Percentiles rank a stretch among this genome's conserved stretches.
Conservation (phyloP, 2,797 vertebrate genomes). For the Cryptoblepharus egeriae region DNA sequence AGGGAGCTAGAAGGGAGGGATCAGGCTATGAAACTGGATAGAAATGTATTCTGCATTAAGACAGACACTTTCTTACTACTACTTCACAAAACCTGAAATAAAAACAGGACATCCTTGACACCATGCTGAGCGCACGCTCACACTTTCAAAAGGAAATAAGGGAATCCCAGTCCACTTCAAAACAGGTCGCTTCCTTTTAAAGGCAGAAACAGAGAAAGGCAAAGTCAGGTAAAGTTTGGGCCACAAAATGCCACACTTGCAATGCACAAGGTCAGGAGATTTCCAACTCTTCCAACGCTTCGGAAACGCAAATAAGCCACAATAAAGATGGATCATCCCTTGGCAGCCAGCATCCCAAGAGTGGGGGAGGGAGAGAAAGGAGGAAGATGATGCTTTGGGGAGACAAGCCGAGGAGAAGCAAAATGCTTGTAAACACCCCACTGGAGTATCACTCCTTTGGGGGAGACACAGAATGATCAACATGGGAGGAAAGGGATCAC, state of each 20-base stretch:
- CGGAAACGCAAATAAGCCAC: not conserved
- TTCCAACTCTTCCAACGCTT: not conserved
- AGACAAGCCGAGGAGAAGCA: not conserved
- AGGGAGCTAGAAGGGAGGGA: not conserved
- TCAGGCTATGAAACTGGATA: no score
- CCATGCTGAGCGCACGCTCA: not conserved
- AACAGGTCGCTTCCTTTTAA: not conserved
- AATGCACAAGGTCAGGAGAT: not conserved
- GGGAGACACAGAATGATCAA: not conserved
- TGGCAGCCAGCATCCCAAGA: not conserved
- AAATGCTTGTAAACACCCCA: not conserved
- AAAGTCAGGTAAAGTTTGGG: not conserved
- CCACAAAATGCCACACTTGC: not conserved
- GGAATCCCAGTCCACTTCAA: not conserved
- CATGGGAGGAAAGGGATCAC: not conserved
- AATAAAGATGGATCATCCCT: not conserved
- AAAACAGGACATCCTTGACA: not conserved
- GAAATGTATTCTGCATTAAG: slow-evolving; percentile 2
- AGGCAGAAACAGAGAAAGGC: not conserved
- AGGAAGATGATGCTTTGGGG: slow-evolving; percentile 2
- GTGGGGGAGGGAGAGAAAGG: not conserved
- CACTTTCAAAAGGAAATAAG: not conserved
- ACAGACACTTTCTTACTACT: not conserved
- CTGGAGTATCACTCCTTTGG: not conserved
- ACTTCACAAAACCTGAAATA: not conserved